Evolutionary conservation across 2,888 invertebrate species (phyloP), one percentile per base, ranked within the genome.

Genomic region (Drosophila mimica): DNA sequence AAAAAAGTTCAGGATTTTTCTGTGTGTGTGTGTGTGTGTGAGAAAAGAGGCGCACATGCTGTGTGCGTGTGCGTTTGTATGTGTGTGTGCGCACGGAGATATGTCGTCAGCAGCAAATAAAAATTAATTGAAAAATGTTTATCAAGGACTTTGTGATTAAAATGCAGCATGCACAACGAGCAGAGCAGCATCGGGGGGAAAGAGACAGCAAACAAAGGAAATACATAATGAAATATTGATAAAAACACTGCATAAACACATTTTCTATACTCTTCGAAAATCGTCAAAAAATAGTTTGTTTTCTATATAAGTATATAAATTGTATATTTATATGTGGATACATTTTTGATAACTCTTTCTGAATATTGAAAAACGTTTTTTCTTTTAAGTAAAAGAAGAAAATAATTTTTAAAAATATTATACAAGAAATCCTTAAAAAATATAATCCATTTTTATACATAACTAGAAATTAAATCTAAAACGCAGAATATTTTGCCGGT

Each of bases 41-140:
- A 6, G 31, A 17, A 17, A 57, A 20, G 20, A 57, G 30, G 43
- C 57, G 15, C 31, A 31, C 30, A 57, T 57, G 30, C 38, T 60
- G 13, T 60, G 38, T 56, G n/a, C 46, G 30, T 57, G 38, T 65
- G 40, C 8, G 54, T 49, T 28, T 60, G 48, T 63, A 31, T 60
- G 48, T 63, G 36, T 53, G 52, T 25, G 51, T 36, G 69, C 46
- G 78, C 82, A 79, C 70, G 81, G 81, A 80, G 84, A 89, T 81
- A 89, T 88, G 85, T 86, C 86, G 86, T 84, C 74, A 73, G 79
- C 86, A 86, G 86, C 86, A 89, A 85, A 89, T 88, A 89, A 88
- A 87, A 87, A 88, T 87, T 87, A 87, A 87, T 87, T 87, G 90
- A 87, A 87, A 87, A 87, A 89, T 89, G 83, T 89, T 87, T 87